Base-by-base conservation (phyloP, 1,140 invertebrate genomes). In the Phymorhynchus buccinoides region DNA sequence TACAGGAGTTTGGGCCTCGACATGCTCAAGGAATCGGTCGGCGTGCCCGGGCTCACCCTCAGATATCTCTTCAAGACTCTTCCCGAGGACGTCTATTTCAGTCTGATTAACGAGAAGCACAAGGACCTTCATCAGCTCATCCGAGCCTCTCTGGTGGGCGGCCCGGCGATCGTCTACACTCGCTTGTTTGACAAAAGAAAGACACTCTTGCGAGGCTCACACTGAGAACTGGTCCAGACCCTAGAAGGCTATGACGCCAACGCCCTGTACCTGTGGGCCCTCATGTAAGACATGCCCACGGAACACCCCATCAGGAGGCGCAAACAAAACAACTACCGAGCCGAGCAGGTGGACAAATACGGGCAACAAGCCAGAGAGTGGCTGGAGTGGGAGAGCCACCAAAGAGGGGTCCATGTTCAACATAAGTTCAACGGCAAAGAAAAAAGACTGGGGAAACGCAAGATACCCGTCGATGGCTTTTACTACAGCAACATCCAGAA, bases 211-310 rank as follows among this genome's bases (percentile, higher is more conserved):
- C 41, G 87, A 77, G 32, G n/a, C 14, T 44, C 22, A 30, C 14
- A 77, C 83, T 41, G 83, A 22, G 68, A 84, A 44, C 73, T n/a
- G 18, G 73, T 78, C 18, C 0, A 86, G 56, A 85, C 35, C 9
- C 56, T 88, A 18, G 39, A 84, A 27, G 88, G 88, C 7, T 88
- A 44, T 39, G 87, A 89, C 78, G 85, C 84, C 44, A 89, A 88
- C 75, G 84, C 85, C 22, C 42, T 89, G 0, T 89, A 89, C 39
- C 66, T 88, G 18, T 88, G 84, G 82, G 14, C 32, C 27, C 35
- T 87, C 1, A 37, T n/a, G 14, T 80, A 88, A 37, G 44, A 82
- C 30, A 88, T 89, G 86, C 88, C 87, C 1, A 85, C 84, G 42
- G 87, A 85, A 35, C 30, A 81, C n/a, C 83, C 78, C 7, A 41